A percentile compares a stretch with the other conserved stretches of the same genome.
Conservation (phyloP, 2,888 invertebrate genomes). For the Xanthia togata region DNA sequence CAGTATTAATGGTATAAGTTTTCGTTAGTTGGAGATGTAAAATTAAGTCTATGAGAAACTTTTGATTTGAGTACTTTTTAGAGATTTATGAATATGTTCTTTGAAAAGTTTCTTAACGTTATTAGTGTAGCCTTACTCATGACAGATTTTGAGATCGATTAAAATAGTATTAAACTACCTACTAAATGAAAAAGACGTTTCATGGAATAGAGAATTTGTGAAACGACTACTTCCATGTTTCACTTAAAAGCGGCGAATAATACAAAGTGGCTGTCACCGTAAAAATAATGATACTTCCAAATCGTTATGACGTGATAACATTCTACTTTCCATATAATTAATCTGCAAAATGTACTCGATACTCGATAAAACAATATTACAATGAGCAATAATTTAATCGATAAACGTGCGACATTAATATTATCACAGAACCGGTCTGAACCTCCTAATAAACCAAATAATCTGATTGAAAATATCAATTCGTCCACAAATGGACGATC, state of each 20-base stretch:
- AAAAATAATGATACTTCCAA: slow-evolving; percentile 1
- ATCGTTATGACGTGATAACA: slow-evolving; percentile 2
- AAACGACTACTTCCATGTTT: not conserved
- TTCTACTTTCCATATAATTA: not conserved
- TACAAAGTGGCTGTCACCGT: not conserved
- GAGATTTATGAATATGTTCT: slow-evolving; percentile 37
- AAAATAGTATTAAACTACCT: not conserved
- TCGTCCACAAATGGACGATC: slow-evolving; percentile 60
- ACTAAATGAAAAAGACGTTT: not conserved
- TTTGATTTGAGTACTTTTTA: slow-evolving; percentile 32
- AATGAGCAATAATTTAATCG: slow-evolving; percentile 20
- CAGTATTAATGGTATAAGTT: slow-evolving; percentile 42
- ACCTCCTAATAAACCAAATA: slow-evolving; percentile 46
- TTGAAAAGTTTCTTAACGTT: not conserved
- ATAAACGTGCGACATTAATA: slow-evolving; percentile 28
- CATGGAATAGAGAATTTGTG: not conserved
- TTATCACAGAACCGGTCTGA: slow-evolving; percentile 20
- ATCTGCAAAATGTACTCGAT: not conserved
- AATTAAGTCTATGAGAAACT: slow-evolving; percentile 23
- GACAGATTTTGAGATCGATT: not conserved
- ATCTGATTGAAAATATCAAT: slow-evolving; percentile 70
- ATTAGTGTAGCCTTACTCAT: not conserved
- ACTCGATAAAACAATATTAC: slow-evolving; percentile 18
- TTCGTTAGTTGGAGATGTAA: slow-evolving; percentile 18
- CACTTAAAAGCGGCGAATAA: not conserved